Evolutionary conservation across 2,113 vertebrate species (phyloP), one percentile per base, ranked within the genome.

Genomic region (Aphyosemion australe): DNA sequence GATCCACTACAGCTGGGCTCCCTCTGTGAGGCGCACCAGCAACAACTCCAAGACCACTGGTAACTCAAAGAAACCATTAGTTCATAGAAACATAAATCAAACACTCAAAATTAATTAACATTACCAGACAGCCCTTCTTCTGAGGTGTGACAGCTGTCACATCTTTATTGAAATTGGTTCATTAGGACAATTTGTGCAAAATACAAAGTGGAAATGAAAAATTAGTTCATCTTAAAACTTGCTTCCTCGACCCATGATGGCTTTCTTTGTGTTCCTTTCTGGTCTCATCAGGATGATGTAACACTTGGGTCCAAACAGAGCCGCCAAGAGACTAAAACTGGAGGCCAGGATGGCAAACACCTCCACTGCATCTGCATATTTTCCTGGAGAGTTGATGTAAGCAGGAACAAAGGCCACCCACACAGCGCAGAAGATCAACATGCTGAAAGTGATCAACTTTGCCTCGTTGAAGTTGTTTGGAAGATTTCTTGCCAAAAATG

Each of bases 351-450:
- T 92, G 45, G 91, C 91, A 73, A 76, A 76, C 12, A 76, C 74
- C n/a, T 76, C 74, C 49, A 76, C 74, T 49, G 74, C 74, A 51
- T 76, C 67, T 46, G 74, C 74, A 51, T 76, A 76, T 56, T 76
- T 76, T 0, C 74, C 74, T 14, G 74, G 68, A 1, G 74, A 76
- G 26, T 65, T 76, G 4, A 71, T 42, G 16, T 76, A 76, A 3
- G 74, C 74, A 39, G 74, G 74, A 6, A 92, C 69, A 48, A 92
- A 92, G 1, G 88, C 61, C n/a, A 89, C 79, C 91, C 91, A 92
- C 57, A 92, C 89, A 2, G 89, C 87, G 55, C 90, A 91, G 62
- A 93, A 93, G 9, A 89, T 91, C 18, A 93, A 63, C 92, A 93
- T 93, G 63, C 91, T 93, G 43, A 91, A 91, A 2, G 89, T 90